Base-by-base conservation (phyloP, 2,797 vertebrate genomes). In the Hylomyscus alleni region DNA sequence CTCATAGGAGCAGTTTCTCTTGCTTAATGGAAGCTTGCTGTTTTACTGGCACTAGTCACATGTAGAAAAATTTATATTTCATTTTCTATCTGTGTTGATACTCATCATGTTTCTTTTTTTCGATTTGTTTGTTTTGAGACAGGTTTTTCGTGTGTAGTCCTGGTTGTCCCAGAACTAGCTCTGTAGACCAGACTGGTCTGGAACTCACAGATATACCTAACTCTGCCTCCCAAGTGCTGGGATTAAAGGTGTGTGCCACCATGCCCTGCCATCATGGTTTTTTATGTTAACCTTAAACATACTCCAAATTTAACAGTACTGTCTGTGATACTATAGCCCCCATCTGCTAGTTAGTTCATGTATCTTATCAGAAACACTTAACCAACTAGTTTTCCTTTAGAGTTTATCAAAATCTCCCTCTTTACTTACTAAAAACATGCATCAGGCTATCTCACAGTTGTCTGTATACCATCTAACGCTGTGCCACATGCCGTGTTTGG, bases 81-180 rank as follows among this genome's bases (percentile, higher is more conserved):
- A 60, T 92, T 95, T 85, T 86, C 47, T 91, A 3, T 65, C 82
- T 72, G 52, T 88, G n/a, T 90, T 87, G 29, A 69, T 93, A 77
- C 58, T 26, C 80, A 40, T 89, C 34, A 65, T 52, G n/a, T 67
- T 94, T 87, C 73, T 34, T 24, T 40, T 75, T 24, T 44, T 47
- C 47, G 44, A 3, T 47, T 76, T 20, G 8, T 44, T 24, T 24
- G 4, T 44, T 75, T 75, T 47, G 12, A 44, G 24, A 76, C 75
- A 76, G 24, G 24, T 76, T 24, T 24, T 3, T 11, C 44, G 6
- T 44, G 44, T 47, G 40, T 76, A 76, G 40, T 26, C 22, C 40
- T 44, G 24, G 40, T 12, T 47, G 44, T 75, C 37, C 72, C 44
- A 40, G 24, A 76, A 15, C 8, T 29, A 26, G 44, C 75, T 76